Percentiles rank a stretch among this genome's conserved stretches.
These are phyloP conservation scores for Cryptophagus acutangulus DNA, from an alignment of 2,888 invertebrate genomes.

Conservation along the genomic window DNA sequence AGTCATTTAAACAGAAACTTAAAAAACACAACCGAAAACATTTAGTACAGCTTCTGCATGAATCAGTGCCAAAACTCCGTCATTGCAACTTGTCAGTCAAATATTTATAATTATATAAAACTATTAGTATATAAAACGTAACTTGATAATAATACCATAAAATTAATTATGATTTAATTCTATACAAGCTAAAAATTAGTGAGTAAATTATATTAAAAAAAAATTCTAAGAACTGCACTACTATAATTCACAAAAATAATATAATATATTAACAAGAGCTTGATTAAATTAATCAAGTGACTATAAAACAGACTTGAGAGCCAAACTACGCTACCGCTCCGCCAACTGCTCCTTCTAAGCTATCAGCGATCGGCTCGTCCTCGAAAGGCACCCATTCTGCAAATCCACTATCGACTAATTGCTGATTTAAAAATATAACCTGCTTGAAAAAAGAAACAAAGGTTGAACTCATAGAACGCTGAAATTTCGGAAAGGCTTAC, in stretches of 20 bases:
- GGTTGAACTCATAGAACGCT: neutral
- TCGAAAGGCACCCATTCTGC: constrained; percentile 63
- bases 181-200: neutral
- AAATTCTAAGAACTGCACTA: constrained; percentile 17
- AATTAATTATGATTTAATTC: neutral
- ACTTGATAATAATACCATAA: neutral
- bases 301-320: constrained; percentile 18
- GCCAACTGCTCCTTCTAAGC: constrained; percentile 21
- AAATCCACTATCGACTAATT: constrained; percentile 76
- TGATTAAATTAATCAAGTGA: constrained; percentile 32
- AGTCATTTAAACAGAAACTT: no score
- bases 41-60: constrained; percentile 12
- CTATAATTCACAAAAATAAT: constrained; percentile 6
- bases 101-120: neutral
- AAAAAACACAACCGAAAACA: no score
- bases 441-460: constrained; percentile 52
- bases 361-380: constrained; percentile 8
- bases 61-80: constrained; percentile 4
- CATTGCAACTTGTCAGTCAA: constrained; percentile 1
- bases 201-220: no score
- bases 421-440: constrained; percentile 81
- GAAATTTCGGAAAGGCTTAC: constrained; percentile 45
- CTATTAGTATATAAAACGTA: neutral
- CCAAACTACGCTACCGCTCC: constrained; percentile 19
- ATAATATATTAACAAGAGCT: constrained; percentile 31